Evolutionary conservation across 2,797 vertebrate genomes (phyloP), one percentile per base, ranked within the genome.

Genomic region (Microcaecilia unicolor): DNA sequence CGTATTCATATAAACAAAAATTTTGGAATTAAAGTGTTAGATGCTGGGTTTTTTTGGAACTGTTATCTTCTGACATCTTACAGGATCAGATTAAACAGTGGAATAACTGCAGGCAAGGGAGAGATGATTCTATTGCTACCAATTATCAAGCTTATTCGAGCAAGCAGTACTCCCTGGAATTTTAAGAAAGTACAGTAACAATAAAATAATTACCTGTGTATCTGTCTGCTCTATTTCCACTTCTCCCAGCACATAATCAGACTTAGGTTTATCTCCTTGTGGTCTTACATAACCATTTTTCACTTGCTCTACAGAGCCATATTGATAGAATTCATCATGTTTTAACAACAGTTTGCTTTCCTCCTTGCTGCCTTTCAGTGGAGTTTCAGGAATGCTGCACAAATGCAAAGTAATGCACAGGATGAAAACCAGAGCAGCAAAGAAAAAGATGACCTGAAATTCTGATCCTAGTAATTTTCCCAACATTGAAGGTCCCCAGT

Each of bases 371-470:
- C 72, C 67, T 36, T 6, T 58, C 42, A 97, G 78, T 2, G 92
- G 84, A 9, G 67, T 55, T 67, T 99, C 96, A 2, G 91, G 88
- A 50, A 98, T 97, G 42, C 95, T 99, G 69, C 79, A 86, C 49
- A 99, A 81, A 44, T 99, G 95, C 19, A 92, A 10, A 0, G 51
- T 64, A 41, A 98, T 77, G 49, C 93, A 87, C 43, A 87, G 25
- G 9, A 63, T 52, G 81, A 94, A 89, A 38, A 89, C 85, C 25
- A 90, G 33, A 1, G 86, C 74, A 0, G 91, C 84, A 55, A 97
- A 91, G 66, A 93, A 84, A 72, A 79, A 98, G 73, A 98, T 97
- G 70, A 98, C 89, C 49, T 98, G 96, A 72, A 93, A 98, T 68
- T 99, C 96, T 0, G 93, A 88, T 26, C 82, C 83, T 63, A 97